These are phyloP conservation scores for Pseudonaja textilis DNA, from an alignment of 2,113 vertebrate genomes.

Conservation along the genomic window DNA sequence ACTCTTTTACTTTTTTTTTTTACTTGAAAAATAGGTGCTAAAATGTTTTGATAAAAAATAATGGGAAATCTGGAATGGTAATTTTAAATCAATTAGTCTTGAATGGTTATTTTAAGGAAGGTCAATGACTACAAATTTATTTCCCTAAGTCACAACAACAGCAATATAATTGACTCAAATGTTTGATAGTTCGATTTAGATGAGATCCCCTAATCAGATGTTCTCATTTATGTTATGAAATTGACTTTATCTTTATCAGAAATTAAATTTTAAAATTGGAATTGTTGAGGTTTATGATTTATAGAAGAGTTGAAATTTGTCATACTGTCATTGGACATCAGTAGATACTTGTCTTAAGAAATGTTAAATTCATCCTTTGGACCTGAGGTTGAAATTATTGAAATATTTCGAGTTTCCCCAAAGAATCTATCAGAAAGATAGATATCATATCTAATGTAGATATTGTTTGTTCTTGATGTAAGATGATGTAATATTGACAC, in stretches of 20 bases:
- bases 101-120: background rate
- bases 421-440: background rate
- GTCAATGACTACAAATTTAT: background rate
- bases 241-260: background rate
- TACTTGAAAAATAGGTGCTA: background rate
- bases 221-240: background rate
- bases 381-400: background rate
- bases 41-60: background rate
- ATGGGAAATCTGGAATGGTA: background rate
- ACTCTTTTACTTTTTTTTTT: background rate
- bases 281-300: background rate
- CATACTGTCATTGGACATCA: background rate
- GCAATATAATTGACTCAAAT: background rate
- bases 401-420: background rate
- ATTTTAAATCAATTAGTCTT: background rate
- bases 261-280: background rate
- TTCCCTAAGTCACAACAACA: background rate
- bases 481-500: background rate
- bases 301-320: background rate
- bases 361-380: background rate
- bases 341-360: background rate
- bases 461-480: background rate
- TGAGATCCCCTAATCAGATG: background rate
- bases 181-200: background rate
- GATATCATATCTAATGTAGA: background rate